phyloP scores from a whole-genome alignment of 2,113 vertebrate species.

The Tylochromis polylepis region DNA sequence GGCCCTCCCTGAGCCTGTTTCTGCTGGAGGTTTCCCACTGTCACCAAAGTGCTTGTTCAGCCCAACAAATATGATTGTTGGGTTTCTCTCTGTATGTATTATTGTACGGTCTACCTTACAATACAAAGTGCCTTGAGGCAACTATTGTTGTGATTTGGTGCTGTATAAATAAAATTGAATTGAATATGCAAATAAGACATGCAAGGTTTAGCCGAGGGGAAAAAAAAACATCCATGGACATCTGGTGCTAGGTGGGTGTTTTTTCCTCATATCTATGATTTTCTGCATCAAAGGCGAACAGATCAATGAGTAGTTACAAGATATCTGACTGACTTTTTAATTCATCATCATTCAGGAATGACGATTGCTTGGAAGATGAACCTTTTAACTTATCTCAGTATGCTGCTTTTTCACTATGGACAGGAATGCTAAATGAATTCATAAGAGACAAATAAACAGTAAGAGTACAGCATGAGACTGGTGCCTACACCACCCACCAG shows the following conservation, averaged over 20 bases:
- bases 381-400: neutral
- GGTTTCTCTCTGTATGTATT: neutral
- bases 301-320: neutral
- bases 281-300: neutral
- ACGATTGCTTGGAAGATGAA: neutral
- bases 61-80: neutral
- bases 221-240: neutral
- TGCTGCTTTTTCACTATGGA: neutral
- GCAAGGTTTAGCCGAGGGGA: neutral
- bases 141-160: neutral
- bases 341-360: neutral
- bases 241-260: neutral
- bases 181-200: neutral
- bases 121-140: neutral
- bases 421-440: neutral
- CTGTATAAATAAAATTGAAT: neutral
- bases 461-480: neutral
- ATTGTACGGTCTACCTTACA: neutral
- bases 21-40: fast-evolving
- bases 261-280: neutral
- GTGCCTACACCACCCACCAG: neutral
- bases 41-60: neutral
- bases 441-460: neutral
- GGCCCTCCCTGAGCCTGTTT: neutral
- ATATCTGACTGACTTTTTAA: neutral